Conservation (phyloP, 2,888 invertebrate genomes). For the Acanthosoma haemorrhoidale region DNA sequence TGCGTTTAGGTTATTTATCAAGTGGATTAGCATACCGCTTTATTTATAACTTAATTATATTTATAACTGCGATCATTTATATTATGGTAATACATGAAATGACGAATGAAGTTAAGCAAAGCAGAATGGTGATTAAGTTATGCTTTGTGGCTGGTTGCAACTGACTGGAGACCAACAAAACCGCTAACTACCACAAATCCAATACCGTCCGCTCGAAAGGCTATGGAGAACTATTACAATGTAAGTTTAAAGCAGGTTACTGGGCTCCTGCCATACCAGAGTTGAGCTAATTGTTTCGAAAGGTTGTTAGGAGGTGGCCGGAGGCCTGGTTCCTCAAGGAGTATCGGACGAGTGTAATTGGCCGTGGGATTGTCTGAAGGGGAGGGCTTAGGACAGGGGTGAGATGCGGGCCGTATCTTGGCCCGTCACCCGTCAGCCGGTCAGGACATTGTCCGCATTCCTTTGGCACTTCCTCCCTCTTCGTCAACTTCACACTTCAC, state of each 20-base stretch:
- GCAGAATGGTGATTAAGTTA: too few relatives aligned
- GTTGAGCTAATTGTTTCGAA: constrained; percentile 24
- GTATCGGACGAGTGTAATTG: constrained; percentile 25
- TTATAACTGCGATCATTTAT: too few relatives aligned
- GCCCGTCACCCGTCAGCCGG: constrained; percentile 5
- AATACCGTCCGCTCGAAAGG: too few relatives aligned
- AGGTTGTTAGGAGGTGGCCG: background rate
- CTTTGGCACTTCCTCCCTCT: background rate
- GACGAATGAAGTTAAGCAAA: too few relatives aligned
- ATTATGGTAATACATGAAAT: too few relatives aligned
- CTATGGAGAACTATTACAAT: constrained; percentile 18
- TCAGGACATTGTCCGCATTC: constrained; percentile 12
- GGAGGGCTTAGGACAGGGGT: background rate
- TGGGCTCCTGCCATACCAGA: background rate
- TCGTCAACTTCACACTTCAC: background rate
- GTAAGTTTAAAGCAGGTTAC: background rate
- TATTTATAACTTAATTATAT: too few relatives aligned
- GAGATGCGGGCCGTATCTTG: constrained; percentile 9
- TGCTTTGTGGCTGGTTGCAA: too few relatives aligned
- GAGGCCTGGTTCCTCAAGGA: background rate
- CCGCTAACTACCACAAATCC: too few relatives aligned
- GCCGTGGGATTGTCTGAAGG: constrained; percentile 22
- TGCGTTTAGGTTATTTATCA: too few relatives aligned
- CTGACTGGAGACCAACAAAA: background rate
- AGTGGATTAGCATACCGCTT: too few relatives aligned